Percentiles rank a stretch among this genome's conserved stretches.
These are phyloP conservation scores for Latrodectus geometricus DNA, from an alignment of 1,140 invertebrate genomes.

Conservation along the genomic window DNA sequence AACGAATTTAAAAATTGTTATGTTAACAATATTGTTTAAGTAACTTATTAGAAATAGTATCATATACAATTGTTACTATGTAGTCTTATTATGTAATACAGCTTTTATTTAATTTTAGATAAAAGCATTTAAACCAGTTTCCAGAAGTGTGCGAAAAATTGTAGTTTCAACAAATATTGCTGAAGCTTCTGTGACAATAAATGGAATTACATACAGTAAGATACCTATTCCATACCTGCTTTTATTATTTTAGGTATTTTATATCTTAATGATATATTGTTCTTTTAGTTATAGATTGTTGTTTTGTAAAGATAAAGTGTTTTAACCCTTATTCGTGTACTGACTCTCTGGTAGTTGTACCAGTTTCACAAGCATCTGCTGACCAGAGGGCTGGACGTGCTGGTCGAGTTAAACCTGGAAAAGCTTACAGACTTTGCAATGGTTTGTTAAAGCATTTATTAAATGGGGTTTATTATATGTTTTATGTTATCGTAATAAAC, in stretches of 20 bases:
- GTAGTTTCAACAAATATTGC: conserved; percentile 97
- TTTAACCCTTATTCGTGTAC: conserved; percentile 87
- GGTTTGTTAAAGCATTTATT: conserved; percentile 62
- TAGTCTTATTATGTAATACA: too few relatives aligned
- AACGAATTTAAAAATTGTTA: too few relatives aligned
- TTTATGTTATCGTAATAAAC: too few relatives aligned
- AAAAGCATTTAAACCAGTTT: conserved; percentile 85
- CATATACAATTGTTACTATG: too few relatives aligned
- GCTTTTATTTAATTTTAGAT: conserved; percentile 73
- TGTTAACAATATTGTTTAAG: too few relatives aligned
- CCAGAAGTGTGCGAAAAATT: conserved; percentile 86
- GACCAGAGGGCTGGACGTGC: conserved; percentile 92
- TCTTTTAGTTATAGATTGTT: conserved; percentile 90
- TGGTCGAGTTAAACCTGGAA: conserved; percentile 85
- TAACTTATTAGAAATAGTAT: too few relatives aligned
- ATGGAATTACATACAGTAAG: conserved; percentile 89
- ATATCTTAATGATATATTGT: conserved; percentile 35
- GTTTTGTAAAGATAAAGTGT: conserved; percentile 96
- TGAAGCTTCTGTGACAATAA: conserved; percentile 93
- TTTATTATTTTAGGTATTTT: neutral
- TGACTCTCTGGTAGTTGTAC: conserved; percentile 86
- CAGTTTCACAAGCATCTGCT: conserved; percentile 90
- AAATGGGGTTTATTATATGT: too few relatives aligned
- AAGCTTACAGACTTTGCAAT: conserved; percentile 77
- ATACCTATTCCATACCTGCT: conserved; percentile 33